Percentiles rank a stretch among this genome's conserved stretches.
phyloP scores from a whole-genome alignment of 1,140 invertebrate genomes.

The Pinna nobilis region DNA sequence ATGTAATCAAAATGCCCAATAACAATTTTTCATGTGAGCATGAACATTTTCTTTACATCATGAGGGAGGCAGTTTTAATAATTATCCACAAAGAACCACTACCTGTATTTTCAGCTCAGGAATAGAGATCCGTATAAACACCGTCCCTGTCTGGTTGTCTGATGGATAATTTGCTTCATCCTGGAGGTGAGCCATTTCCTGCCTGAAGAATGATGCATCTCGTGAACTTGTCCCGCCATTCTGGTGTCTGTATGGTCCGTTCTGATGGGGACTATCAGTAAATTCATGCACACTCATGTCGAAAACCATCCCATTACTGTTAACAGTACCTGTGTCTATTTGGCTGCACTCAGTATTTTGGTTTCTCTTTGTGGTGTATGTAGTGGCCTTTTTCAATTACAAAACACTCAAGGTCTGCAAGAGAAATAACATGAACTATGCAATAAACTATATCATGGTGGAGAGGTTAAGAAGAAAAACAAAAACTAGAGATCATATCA shows the following conservation, averaged over 20 bases:
- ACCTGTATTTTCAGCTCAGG: constrained; percentile 76
- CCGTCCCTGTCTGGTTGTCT: constrained; percentile 63
- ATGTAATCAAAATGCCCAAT: not conserved
- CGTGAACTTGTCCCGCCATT: constrained; percentile 25
- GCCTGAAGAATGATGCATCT: constrained; percentile 18
- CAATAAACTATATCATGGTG: no score
- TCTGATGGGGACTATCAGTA: constrained; percentile 13
- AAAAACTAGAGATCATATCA: no score
- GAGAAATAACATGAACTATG: no score
- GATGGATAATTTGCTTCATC: constrained; percentile 17
- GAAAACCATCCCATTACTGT: constrained; percentile 35
- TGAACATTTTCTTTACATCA: not conserved
- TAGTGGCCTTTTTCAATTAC: no score
- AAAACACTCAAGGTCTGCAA: no score
- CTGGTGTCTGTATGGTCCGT: constrained; percentile 13
- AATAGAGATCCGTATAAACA: constrained; percentile 74
- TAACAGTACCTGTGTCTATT: no score
- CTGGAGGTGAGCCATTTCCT: not conserved
- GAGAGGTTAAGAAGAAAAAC: no score
- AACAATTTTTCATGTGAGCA: not conserved
- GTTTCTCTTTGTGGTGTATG: no score
- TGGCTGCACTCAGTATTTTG: no score
- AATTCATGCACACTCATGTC: constrained; percentile 33
- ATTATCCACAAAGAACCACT: constrained; percentile 14
- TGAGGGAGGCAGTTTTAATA: not conserved